Evolutionary conservation across 2,888 invertebrate species (phyloP).

Genomic region (Galerucella nymphaeae): DNA sequence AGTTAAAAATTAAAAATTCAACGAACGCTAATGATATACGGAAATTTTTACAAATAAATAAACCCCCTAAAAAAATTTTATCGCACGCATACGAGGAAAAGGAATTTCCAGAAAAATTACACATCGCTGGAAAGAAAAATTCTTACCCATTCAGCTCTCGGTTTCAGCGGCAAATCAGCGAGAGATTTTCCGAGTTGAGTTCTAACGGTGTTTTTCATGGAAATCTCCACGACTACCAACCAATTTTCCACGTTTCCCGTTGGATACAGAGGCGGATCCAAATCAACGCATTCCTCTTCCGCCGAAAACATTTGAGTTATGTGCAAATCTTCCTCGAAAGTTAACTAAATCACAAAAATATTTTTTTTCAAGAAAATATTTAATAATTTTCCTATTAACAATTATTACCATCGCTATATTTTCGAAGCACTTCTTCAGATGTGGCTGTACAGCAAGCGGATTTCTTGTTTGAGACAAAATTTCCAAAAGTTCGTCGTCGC

Average conservation of each 20-base stretch:
- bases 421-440: slow-evolving; percentile 86
- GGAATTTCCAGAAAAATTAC: too few species aligned
- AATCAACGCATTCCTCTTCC: slow-evolving; percentile 78
- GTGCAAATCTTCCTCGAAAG: slow-evolving; percentile 75
- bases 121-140: not conserved
- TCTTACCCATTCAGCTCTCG: slow-evolving; percentile 60
- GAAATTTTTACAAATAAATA: too few species aligned
- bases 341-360: slow-evolving; percentile 65
- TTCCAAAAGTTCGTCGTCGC: slow-evolving; percentile 85
- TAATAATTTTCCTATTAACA: not conserved
- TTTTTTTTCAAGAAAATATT: not conserved
- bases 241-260: slow-evolving; percentile 81
- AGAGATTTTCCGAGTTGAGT: slow-evolving; percentile 66
- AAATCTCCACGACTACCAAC: slow-evolving; percentile 75
- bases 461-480: slow-evolving; percentile 84
- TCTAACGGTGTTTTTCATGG: slow-evolving; percentile 75
- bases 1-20: too few species aligned
- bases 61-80: too few species aligned
- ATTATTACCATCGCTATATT: slow-evolving; percentile 74
- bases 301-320: slow-evolving; percentile 82
- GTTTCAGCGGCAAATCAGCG: slow-evolving; percentile 60
- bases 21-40: too few species aligned
- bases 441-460: slow-evolving; percentile 82
- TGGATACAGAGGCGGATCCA: slow-evolving; percentile 76
- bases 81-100: not conserved